Percentiles rank a stretch among this genome's conserved stretches.
These are phyloP conservation scores for Drosophila subpulchrella DNA, from an alignment of 1,140 invertebrate species.

Conservation along the genomic window DNA sequence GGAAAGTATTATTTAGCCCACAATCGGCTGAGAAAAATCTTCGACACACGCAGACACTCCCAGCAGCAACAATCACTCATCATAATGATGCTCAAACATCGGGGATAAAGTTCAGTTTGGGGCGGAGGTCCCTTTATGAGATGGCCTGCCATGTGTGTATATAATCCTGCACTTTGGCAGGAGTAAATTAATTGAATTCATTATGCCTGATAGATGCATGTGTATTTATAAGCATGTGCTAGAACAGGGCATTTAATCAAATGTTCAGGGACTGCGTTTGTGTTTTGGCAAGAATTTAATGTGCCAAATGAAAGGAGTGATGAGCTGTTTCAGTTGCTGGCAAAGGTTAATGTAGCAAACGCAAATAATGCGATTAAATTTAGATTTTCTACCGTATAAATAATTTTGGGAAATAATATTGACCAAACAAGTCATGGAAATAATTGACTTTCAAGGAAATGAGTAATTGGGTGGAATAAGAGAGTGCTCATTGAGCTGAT, in stretches of 20 bases:
- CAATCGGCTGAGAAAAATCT: constrained; percentile 22
- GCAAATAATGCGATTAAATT: constrained; percentile 13
- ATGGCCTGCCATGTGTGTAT: constrained; percentile 8
- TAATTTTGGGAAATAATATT: constrained; percentile 1
- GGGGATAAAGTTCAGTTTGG: constrained; percentile 29
- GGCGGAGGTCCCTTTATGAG: constrained; percentile 13
- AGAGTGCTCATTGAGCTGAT: background rate
- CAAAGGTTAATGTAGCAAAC: constrained; percentile 4
- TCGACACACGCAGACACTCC: constrained; percentile 48
- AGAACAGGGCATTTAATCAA: constrained; percentile 67
- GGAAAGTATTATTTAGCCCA: background rate
- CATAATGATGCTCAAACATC: constrained; percentile 72
- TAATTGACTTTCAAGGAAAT: background rate
- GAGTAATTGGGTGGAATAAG: background rate
- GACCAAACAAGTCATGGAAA: background rate
- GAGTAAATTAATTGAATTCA: constrained; percentile 81
- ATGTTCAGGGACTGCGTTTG: constrained; percentile 5
- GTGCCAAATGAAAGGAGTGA: constrained; percentile 22
- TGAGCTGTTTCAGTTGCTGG: constrained; percentile 8
- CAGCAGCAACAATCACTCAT: constrained; percentile 74
- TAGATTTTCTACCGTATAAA: background rate
- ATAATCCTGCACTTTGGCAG: constrained; percentile 34
- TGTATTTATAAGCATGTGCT: constrained; percentile 53
- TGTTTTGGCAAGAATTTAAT: constrained; percentile 7
- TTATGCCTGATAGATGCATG: constrained; percentile 68